A percentile compares a stretch with the other conserved stretches of the same genome.
Conservation (phyloP, 2,888 invertebrate species). For the Ornithoptera alexandrae region DNA sequence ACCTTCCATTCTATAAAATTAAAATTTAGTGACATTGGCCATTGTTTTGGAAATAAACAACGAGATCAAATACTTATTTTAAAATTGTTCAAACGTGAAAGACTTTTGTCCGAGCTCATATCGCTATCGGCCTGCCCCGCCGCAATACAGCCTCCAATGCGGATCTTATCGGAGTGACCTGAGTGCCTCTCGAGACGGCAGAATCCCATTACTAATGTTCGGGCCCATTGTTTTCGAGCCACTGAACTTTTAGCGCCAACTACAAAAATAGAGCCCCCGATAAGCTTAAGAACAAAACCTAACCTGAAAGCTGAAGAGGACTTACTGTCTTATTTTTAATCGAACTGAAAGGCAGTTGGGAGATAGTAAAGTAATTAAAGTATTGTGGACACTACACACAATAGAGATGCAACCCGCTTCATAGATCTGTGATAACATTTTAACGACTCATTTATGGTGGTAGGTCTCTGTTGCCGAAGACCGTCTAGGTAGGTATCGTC, state of each 20-base stretch:
- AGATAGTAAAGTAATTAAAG: slow-evolving; percentile 14
- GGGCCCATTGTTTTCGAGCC: slow-evolving; percentile 50
- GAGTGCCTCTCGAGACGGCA: slow-evolving; percentile 47
- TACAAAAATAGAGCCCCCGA: slow-evolving; percentile 33
- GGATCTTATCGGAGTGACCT: slow-evolving; percentile 37
- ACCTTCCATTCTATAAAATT: background rate
- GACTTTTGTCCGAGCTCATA: slow-evolving; percentile 13
- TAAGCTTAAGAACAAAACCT: slow-evolving; percentile 42
- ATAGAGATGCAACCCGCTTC: too few species aligned
- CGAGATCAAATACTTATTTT: background rate
- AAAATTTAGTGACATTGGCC: slow-evolving; percentile 27
- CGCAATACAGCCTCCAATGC: slow-evolving; percentile 30
- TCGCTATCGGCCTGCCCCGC: slow-evolving; percentile 11
- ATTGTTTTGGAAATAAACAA: background rate
- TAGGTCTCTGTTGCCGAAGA: too few species aligned
- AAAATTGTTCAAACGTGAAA: slow-evolving; percentile 19
- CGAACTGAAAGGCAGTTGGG: slow-evolving; percentile 3
- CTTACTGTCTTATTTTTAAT: slow-evolving; percentile 10
- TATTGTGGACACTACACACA: background rate
- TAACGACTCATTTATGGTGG: too few species aligned
- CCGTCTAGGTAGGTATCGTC: too few species aligned
- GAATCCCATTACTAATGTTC: slow-evolving; percentile 52
- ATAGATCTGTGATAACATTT: too few species aligned
- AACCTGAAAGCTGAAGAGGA: slow-evolving; percentile 35
- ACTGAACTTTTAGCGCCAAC: slow-evolving; percentile 38